Percentiles rank a stretch among this genome's conserved stretches.
Conservation (phyloP, 2,888 invertebrate genomes). For the Andrena camellia region DNA sequence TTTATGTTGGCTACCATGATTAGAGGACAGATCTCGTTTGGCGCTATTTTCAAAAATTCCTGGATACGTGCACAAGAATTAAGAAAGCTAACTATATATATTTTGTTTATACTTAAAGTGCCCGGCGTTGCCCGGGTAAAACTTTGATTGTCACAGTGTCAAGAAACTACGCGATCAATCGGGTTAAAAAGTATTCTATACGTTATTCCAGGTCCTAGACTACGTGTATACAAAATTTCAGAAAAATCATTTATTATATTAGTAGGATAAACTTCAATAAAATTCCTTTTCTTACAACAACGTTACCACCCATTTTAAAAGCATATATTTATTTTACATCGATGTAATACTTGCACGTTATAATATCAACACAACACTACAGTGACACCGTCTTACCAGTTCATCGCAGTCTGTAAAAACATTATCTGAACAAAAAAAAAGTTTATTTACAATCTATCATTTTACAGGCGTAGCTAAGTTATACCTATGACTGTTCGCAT, state of each 20-base stretch:
- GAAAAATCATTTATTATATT: no score
- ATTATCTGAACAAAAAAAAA: slow-evolving; percentile 41
- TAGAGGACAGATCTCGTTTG: neutral
- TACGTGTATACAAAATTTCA: no score
- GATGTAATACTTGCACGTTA: slow-evolving; percentile 31
- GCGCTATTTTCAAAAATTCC: neutral
- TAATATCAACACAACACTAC: slow-evolving; percentile 47
- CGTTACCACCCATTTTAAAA: neutral
- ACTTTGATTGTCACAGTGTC: no score
- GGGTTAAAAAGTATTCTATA: no score
- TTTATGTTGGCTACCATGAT: slow-evolving; percentile 10
- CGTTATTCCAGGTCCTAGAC: no score
- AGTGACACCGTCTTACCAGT: slow-evolving; percentile 4
- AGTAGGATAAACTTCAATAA: neutral
- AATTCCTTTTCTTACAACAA: neutral
- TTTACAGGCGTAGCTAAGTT: slow-evolving; percentile 40
- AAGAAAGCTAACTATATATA: neutral
- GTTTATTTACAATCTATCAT: slow-evolving; percentile 64
- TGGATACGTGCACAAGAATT: neutral
- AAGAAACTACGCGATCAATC: no score
- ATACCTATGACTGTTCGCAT: slow-evolving; percentile 13
- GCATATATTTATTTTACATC: slow-evolving; percentile 49
- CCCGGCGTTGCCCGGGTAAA: no score
- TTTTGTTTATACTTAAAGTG: neutral
- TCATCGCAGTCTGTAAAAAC: slow-evolving; percentile 29